Base-by-base conservation (phyloP, 2,113 vertebrate genomes). In the Odocoileus virginianus region DNA sequence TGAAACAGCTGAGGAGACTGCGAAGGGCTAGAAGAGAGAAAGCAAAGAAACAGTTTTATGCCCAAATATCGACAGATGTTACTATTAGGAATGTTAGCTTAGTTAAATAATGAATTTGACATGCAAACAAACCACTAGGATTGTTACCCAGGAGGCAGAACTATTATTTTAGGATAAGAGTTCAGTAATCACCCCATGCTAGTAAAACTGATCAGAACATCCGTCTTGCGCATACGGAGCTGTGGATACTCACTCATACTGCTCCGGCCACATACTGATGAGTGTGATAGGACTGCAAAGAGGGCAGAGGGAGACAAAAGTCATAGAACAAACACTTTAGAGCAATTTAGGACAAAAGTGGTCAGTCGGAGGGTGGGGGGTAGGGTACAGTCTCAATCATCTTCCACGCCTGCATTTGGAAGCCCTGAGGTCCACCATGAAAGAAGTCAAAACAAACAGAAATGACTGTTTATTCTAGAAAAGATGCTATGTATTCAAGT, bases 191-290 rank as follows among this genome's bases (percentile, higher is more conserved):
- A 91, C 3, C 84, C 57, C 97, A 61, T 94, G 98, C 95, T 87
- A 94, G 88, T 6, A 54, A 96, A 94, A 94, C 54, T 6, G 84
- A 96, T 19, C 21, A 15, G 74, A 94, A 58, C 33, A 93, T 5
- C 71, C 87, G 16, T 27, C 96, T 83, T 94, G 47, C 50, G 91
- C 82, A 89, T 0, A 93, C 19, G 82, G 71, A 57, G 40, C 92
- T 97, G 78, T 67, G 94, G 92, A 93, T 99, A 99, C 99, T 99
- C 98, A 99, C 99, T 99, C 99, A 97, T 99, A 99, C 98, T 99
- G 99, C 98, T 99, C 99, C 96, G 99, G 99, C 99, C 99, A 99
- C 99, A 99, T 99, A 99, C 99, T 99, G 99, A 99, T 99, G 99
- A 99, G 99, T 94, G 99, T 99, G 98, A 99, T 99, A 97, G 99